Evolutionary conservation across 2,888 invertebrate species (phyloP).

Genomic region (Ophion ellenae): DNA sequence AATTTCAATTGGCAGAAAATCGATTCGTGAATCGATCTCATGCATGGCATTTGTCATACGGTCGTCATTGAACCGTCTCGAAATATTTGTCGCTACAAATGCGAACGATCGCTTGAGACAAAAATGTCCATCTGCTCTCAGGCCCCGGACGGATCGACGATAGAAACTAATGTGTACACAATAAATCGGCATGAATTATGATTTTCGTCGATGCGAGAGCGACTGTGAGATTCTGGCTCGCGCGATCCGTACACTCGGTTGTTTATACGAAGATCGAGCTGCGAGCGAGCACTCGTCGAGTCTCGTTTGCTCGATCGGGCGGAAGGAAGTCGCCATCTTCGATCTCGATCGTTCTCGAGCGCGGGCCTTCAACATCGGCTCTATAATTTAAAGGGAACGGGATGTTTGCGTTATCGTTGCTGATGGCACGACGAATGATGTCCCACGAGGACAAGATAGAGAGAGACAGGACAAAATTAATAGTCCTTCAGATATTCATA

Average conservation of each 20-base stretch:
- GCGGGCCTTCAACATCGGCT: slow-evolving; percentile 22
- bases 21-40: background rate
- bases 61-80: background rate
- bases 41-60: background rate
- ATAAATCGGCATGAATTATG: slow-evolving; percentile 16
- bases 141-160: background rate
- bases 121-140: background rate
- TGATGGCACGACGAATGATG: slow-evolving; percentile 33
- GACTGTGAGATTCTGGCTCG: slow-evolving; percentile 13
- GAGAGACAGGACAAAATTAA: slow-evolving; percentile 27
- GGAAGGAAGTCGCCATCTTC: slow-evolving; percentile 52
- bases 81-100: background rate
- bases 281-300: slow-evolving; percentile 39
- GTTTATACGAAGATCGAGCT: slow-evolving; percentile 40
- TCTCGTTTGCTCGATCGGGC: slow-evolving; percentile 57
- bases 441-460: slow-evolving; percentile 35
- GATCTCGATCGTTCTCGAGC: slow-evolving; percentile 6
- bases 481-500: background rate
- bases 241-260: slow-evolving; percentile 11
- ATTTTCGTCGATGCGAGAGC: slow-evolving; percentile 30
- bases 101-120: background rate
- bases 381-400: slow-evolving; percentile 4
- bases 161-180: background rate
- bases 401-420: slow-evolving; percentile 54
- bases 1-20: background rate